These are phyloP conservation scores for Melanotaenia trifasciata DNA, from an alignment of 2,797 vertebrate species.

Conservation along the genomic window DNA sequence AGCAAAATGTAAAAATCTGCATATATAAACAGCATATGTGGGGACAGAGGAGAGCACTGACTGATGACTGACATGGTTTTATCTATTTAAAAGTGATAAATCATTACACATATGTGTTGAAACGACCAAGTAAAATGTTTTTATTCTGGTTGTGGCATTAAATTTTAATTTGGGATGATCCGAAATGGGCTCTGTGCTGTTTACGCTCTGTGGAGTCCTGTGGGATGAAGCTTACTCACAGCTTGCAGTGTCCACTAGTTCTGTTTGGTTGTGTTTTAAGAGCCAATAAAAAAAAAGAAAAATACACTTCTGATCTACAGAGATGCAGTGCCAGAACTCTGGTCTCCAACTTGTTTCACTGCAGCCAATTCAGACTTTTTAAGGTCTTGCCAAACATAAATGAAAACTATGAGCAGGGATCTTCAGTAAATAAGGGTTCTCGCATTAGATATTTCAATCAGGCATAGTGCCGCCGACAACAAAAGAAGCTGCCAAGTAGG, in stretches of 20 bases:
- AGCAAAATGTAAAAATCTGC: slow-evolving; percentile 1
- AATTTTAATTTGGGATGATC: neutral
- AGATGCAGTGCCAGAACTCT: too few species aligned
- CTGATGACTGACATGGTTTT: slow-evolving; percentile 21
- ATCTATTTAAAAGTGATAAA: slow-evolving; percentile 18
- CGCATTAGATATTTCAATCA: neutral
- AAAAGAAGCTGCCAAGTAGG: neutral
- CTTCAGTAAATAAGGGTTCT: neutral
- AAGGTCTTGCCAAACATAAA: neutral
- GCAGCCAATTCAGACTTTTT: too few species aligned
- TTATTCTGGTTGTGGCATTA: neutral
- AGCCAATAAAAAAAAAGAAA: neutral
- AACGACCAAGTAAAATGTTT: neutral
- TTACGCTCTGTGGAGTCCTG: too few species aligned
- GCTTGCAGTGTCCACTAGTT: neutral
- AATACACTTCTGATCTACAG: neutral
- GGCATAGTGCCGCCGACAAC: neutral
- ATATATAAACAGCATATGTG: slow-evolving; percentile 19
- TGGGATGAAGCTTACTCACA: neutral
- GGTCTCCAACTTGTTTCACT: neutral
- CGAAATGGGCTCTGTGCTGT: neutral
- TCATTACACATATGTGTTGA: neutral
- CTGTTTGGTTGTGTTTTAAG: neutral
- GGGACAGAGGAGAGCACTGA: slow-evolving; percentile 10
- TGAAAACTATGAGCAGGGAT: neutral